Base-by-base conservation (phyloP, 2,888 invertebrate species). In the Pandemis heparana region DNA sequence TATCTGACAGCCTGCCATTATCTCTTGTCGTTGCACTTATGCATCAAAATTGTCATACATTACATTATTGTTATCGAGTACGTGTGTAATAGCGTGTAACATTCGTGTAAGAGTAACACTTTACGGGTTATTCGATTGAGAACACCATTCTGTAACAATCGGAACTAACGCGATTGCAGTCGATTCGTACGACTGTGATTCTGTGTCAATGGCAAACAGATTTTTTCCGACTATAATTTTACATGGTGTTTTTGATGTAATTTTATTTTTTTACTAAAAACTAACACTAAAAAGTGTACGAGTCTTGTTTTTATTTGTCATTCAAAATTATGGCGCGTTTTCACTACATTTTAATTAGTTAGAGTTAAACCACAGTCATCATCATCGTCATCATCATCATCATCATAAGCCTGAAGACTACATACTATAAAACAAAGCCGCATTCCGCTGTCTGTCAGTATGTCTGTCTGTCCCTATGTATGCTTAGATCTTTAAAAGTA, bases 171-270 rank as follows among this genome's bases (percentile, higher is more conserved):
- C 66, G 77, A 80, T 82, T 80, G 81, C 80, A 79, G 75, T 75
- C 65, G 70, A 69, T 77, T 76, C 76, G 76, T 76, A 78, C 75
- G 77, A 63, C 74, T 76, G 74, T 78, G 75, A 53, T 76, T 77
- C 75, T 77, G 79, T 79, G 81, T 82, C 83, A 83, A 83, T 83
- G 83, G 81, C 82, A 83, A 79, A 79, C 79, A 76, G 77, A 80
- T 71, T 77, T 79, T 71, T 79, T 77, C 71, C 76, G 75, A 77
- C 43, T 63, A 14, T 12, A 18, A 72, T 75, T 76, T 74, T 73
- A 60, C 48, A 46, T 70, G 43, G 56, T 68, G 59, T 18, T 53
- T 56, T 43, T 65, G 9, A 14, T 62, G 16, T 18, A 10, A 51
- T 51, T 18, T 16, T 48, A 41, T 18, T 32, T 61, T 61, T 60